Percentiles rank a stretch among this genome's conserved stretches.
phyloP scores from a whole-genome alignment of 2,113 vertebrate genomes.

The Marmota flaviventris region DNA sequence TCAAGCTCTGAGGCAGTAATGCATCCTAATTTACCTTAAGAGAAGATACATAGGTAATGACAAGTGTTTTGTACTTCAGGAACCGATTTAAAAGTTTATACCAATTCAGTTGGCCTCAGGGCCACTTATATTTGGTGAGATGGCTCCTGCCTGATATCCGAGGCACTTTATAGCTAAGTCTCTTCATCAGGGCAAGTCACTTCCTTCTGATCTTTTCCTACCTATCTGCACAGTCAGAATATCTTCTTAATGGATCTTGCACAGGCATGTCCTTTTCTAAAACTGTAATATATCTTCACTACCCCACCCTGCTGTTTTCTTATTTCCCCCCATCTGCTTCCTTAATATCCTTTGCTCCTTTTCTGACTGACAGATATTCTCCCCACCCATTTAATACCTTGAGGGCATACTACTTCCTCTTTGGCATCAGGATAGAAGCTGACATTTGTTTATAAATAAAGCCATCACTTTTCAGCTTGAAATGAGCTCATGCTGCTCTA shows the following conservation, averaged over 20 bases:
- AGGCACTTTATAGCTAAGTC: not conserved
- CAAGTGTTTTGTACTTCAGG: not conserved
- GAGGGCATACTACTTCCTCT: slow-evolving; percentile 10
- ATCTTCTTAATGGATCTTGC: slow-evolving; percentile 34
- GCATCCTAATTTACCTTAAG: not conserved
- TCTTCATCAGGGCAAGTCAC: not conserved
- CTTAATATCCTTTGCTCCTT: slow-evolving; percentile 38
- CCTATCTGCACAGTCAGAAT: slow-evolving; percentile 1
- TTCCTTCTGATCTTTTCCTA: slow-evolving; percentile 37
- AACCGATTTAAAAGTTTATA: slow-evolving; percentile 23
- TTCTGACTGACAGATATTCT: not conserved
- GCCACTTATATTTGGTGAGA: slow-evolving; percentile 9
- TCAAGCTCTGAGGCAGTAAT: slow-evolving; percentile 16
- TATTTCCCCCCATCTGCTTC: not conserved
- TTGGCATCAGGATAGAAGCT: slow-evolving; percentile 57
- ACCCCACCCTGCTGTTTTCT: not conserved
- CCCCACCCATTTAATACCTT: not conserved
- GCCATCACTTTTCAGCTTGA: slow-evolving; percentile 29
- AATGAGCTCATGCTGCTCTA: slow-evolving; percentile 15
- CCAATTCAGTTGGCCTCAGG: not conserved
- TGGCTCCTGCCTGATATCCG: not conserved
- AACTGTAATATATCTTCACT: slow-evolving; percentile 30
- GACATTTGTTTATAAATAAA: slow-evolving; percentile 69
- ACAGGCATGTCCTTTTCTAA: not conserved
- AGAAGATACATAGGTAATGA: not conserved